Percentiles rank a stretch among this genome's conserved stretches.
phyloP scores from a whole-genome alignment of 1,140 invertebrate genomes.

The Pissodes strobi region DNA sequence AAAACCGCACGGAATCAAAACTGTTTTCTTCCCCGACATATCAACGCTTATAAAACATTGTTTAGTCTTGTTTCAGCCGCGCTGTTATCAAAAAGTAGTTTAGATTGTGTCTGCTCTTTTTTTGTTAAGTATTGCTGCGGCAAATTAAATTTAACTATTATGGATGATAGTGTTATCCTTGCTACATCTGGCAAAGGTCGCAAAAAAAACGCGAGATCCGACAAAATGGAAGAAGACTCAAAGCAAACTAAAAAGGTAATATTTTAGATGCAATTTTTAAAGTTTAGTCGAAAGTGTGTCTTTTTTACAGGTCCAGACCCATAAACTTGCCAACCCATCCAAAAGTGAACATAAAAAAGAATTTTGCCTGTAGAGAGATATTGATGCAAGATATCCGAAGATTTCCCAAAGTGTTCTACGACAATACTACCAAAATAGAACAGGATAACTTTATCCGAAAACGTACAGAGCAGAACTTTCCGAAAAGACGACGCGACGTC shows the following conservation, averaged over 20 bases:
- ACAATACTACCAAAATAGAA: neutral
- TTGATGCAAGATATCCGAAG: neutral
- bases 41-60: too few relatives aligned
- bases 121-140: too few relatives aligned
- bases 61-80: too few relatives aligned
- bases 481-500: neutral
- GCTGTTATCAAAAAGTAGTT: too few relatives aligned
- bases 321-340: neutral
- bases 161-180: neutral
- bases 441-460: too few relatives aligned
- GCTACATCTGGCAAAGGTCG: neutral
- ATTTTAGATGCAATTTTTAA: neutral
- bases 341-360: neutral
- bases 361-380: neutral
- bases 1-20: too few relatives aligned
- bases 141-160: too few relatives aligned
- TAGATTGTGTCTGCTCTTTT: too few relatives aligned
- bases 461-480: neutral
- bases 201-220: neutral
- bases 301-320: neutral
- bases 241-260: neutral
- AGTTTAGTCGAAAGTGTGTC: neutral
- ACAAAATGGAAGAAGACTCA: neutral
- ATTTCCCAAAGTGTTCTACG: neutral
- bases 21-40: too few relatives aligned